These are phyloP conservation scores for Ispidina lecontei DNA, from an alignment of 2,797 vertebrate species.

Conservation along the genomic window DNA sequence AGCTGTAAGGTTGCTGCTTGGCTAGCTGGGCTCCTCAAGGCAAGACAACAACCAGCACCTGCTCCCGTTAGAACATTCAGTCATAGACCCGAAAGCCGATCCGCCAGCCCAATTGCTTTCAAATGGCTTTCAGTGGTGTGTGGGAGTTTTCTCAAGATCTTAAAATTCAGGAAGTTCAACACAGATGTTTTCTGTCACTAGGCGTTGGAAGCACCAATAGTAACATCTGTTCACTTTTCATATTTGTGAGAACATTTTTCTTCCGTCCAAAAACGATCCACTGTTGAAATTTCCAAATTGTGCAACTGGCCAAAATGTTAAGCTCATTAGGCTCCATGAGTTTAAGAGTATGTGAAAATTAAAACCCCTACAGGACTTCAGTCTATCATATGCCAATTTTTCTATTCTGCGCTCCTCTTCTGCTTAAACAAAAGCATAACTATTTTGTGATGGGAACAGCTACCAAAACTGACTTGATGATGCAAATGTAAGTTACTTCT, in stretches of 20 bases:
- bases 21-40: background rate
- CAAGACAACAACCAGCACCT: constrained; percentile 63
- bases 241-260: constrained; percentile 77
- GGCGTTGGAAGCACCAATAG: constrained; percentile 75
- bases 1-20: background rate
- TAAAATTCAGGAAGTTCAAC: constrained; percentile 75
- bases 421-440: constrained; percentile 21
- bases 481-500: background rate
- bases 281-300: constrained; percentile 61
- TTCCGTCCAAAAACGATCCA: constrained; percentile 56
- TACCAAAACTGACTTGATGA: constrained; percentile 13
- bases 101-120: constrained; percentile 49
- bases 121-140: constrained; percentile 63
- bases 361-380: constrained; percentile 46
- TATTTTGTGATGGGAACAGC: constrained; percentile 18
- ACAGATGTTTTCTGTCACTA: constrained; percentile 83
- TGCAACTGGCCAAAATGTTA: constrained; percentile 42
- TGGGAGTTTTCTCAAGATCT: constrained; percentile 78
- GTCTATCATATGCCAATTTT: constrained; percentile 34
- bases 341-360: constrained; percentile 29
- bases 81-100: constrained; percentile 37
- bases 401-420: constrained; percentile 27
- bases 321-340: constrained; percentile 21
- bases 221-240: constrained; percentile 74
- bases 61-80: constrained; percentile 50